Conservation (phyloP, 2,113 vertebrate species). For the Limanda limanda region DNA sequence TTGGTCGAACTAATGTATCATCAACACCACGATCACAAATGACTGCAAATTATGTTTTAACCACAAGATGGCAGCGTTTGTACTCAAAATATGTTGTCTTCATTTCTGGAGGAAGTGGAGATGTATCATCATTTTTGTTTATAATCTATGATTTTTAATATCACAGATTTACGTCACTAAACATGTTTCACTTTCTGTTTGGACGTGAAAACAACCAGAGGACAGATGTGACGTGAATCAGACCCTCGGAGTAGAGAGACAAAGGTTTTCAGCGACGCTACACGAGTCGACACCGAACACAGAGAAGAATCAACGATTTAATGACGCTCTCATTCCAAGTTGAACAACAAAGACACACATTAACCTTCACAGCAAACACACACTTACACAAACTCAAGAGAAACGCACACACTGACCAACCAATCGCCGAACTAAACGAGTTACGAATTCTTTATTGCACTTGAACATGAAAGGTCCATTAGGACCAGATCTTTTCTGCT, state of each 20-base stretch:
- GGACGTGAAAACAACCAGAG: background rate
- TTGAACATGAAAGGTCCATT: constrained; percentile 69
- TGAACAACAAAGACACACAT: background rate
- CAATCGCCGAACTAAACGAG: constrained; percentile 30
- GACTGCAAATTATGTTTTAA: no score
- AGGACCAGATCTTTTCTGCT: constrained; percentile 46
- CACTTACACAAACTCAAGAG: background rate
- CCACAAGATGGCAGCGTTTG: no score
- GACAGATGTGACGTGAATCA: background rate
- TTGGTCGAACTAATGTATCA: no score
- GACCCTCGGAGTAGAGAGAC: background rate
- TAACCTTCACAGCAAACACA: background rate
- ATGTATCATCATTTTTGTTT: no score
- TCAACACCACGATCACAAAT: no score
- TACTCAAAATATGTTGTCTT: no score
- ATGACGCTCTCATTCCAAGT: constrained; percentile 52
- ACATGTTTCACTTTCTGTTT: background rate
- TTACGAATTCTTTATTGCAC: constrained; percentile 69
- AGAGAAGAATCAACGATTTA: no score
- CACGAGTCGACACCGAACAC: no score
- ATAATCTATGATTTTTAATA: no score
- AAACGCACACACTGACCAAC: constrained; percentile 16
- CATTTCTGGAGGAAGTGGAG: no score
- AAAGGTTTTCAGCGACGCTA: background rate
- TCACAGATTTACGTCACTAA: background rate